These are phyloP conservation scores for Drosophila affinis DNA, from an alignment of 2,888 invertebrate species.

Conservation along the genomic window DNA sequence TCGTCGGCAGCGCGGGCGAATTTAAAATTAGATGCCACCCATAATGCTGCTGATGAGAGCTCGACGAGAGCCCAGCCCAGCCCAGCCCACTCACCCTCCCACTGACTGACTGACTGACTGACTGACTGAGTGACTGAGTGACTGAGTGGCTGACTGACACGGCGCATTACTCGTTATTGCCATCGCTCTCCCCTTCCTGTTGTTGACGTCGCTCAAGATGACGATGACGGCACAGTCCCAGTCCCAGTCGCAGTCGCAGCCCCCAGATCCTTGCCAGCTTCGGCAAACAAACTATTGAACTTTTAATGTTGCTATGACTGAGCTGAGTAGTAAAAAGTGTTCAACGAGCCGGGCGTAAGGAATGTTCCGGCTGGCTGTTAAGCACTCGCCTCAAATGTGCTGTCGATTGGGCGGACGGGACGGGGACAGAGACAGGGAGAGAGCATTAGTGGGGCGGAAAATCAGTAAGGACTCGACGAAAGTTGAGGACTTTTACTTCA, in stretches of 20 bases:
- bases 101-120: conserved; percentile 6
- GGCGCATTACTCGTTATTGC: conserved; percentile 62
- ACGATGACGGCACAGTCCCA: conserved; percentile 51
- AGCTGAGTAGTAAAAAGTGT: conserved; percentile 28
- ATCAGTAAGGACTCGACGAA: conserved; percentile 22
- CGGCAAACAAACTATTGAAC: conserved; percentile 69
- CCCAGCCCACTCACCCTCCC: neutral
- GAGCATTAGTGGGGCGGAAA: conserved; percentile 17
- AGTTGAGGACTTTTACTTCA: conserved; percentile 28
- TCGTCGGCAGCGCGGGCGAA: conserved; percentile 28
- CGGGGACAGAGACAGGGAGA: neutral
- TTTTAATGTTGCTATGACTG: conserved; percentile 50
- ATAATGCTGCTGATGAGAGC: conserved; percentile 51
- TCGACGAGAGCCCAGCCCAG: conserved; percentile 30
- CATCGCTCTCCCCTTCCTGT: conserved; percentile 14
- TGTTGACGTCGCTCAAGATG: conserved; percentile 40
- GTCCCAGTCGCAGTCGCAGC: neutral
- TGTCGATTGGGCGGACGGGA: conserved; percentile 8
- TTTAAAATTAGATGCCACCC: conserved; percentile 58
- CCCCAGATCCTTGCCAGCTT: conserved; percentile 10
- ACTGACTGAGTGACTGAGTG: neutral
- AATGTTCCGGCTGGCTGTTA: conserved; percentile 10
- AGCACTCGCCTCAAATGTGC: conserved; percentile 2
- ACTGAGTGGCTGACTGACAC: conserved; percentile 39
- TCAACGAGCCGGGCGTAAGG: conserved; percentile 18